These are phyloP conservation scores for Bombus pascuorum DNA, from an alignment of 1,140 invertebrate species.

Conservation along the genomic window DNA sequence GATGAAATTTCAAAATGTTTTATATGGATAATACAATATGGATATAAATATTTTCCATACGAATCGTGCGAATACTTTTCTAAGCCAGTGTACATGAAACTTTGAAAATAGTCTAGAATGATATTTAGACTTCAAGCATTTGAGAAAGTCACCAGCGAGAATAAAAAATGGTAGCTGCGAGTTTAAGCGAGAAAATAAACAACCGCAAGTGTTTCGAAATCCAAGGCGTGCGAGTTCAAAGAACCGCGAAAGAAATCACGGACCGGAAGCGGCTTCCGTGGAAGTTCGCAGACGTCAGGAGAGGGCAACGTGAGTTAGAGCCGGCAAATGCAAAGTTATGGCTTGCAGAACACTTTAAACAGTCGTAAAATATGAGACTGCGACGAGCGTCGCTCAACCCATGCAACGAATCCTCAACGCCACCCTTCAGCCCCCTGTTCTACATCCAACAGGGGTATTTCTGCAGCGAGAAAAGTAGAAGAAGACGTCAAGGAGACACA, in stretches of 20 bases:
- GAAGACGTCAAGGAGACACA: neutral
- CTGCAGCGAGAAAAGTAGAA: constrained; percentile 13
- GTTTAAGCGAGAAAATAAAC: neutral
- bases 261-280: constrained; percentile 27
- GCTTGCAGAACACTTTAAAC: constrained; percentile 66
- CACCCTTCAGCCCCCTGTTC: neutral
- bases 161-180: no score
- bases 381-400: constrained; percentile 42
- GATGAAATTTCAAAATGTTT: neutral
- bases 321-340: constrained; percentile 64
- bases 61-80: neutral
- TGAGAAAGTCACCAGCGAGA: neutral
- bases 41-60: no score
- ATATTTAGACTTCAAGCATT: neutral
- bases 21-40: neutral
- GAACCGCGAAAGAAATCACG: constrained; percentile 50
- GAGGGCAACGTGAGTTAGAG: constrained; percentile 52
- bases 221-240: constrained; percentile 6
- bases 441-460: neutral
- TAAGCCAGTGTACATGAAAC: neutral
- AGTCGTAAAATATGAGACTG: constrained; percentile 69
- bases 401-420: neutral
- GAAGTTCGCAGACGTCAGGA: constrained; percentile 43
- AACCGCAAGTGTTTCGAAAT: neutral
- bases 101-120: neutral